These are phyloP conservation scores for Papilio helenus DNA, from an alignment of 1,140 invertebrate species.

Conservation along the genomic window DNA sequence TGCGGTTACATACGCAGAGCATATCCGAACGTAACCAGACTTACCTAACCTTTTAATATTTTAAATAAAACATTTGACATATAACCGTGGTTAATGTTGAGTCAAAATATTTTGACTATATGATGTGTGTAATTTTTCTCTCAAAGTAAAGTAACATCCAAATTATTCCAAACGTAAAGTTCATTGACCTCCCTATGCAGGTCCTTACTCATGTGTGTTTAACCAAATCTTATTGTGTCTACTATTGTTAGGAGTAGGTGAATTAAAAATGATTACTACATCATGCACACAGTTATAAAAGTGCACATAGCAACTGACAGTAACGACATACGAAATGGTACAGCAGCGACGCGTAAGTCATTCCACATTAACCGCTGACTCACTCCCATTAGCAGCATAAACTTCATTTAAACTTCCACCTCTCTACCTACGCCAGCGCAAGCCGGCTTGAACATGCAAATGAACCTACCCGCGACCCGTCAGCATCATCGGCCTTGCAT, in stretches of 20 bases:
- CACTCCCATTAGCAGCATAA: conserved; percentile 33
- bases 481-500: conserved; percentile 40
- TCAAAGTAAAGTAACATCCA: background rate
- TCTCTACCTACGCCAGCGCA: conserved; percentile 26
- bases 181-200: background rate
- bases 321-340: conserved; percentile 11
- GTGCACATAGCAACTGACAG: background rate
- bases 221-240: background rate
- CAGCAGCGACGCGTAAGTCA: conserved; percentile 5
- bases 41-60: conserved; percentile 59
- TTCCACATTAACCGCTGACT: conserved; percentile 28
- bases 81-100: too few species aligned
- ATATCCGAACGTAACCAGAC: conserved; percentile 38
- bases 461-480: conserved; percentile 37
- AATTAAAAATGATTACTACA: background rate
- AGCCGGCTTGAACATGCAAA: conserved; percentile 35
- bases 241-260: background rate
- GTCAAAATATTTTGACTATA: too few species aligned
- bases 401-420: conserved; percentile 38
- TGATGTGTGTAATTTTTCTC: too few species aligned
- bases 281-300: background rate
- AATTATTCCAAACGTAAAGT: background rate
- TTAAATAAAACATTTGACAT: conserved; percentile 43
- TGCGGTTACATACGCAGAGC: conserved; percentile 52
- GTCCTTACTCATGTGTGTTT: background rate